phyloP scores from a whole-genome alignment of 2,113 vertebrate species.

The Turdus rufiventris region DNA sequence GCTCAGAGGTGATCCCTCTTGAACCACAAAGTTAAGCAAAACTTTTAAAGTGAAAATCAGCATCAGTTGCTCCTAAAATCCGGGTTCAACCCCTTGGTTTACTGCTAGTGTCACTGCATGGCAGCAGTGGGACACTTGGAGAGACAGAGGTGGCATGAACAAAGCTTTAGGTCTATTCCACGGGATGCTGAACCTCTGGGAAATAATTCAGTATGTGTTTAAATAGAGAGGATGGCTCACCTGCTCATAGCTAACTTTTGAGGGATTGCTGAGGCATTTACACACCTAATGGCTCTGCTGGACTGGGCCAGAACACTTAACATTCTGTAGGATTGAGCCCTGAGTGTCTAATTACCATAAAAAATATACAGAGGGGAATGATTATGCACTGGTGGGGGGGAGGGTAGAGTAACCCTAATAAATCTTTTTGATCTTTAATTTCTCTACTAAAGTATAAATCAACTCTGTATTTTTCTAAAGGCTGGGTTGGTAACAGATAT shows the following conservation, averaged over 20 bases:
- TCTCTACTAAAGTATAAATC: slow-evolving; percentile 63
- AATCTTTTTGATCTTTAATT: slow-evolving; percentile 68
- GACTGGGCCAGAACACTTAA: slow-evolving; percentile 37
- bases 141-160: neutral
- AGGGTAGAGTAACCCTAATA: slow-evolving; percentile 53
- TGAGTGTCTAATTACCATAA: slow-evolving; percentile 59
- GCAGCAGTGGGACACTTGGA: neutral
- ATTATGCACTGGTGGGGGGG: slow-evolving; percentile 48
- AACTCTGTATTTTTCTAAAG: slow-evolving; percentile 51
- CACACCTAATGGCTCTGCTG: neutral
- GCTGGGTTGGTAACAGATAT: slow-evolving; percentile 32
- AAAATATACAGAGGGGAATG: slow-evolving; percentile 53
- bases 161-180: neutral
- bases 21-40: fast-evolving
- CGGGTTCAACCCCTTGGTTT: neutral
- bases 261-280: neutral
- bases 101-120: neutral
- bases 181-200: neutral
- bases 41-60: neutral
- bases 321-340: slow-evolving; percentile 39
- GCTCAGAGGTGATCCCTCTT: neutral
- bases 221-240: neutral
- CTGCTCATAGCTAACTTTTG: neutral
- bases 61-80: neutral
- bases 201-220: neutral